Evolutionary conservation across 37 sponge, comb jelly and placozoan genomes (phyloP), one percentile per base, ranked within the genome.

Genomic region (Chondrilla cf. caribensis): DNA sequence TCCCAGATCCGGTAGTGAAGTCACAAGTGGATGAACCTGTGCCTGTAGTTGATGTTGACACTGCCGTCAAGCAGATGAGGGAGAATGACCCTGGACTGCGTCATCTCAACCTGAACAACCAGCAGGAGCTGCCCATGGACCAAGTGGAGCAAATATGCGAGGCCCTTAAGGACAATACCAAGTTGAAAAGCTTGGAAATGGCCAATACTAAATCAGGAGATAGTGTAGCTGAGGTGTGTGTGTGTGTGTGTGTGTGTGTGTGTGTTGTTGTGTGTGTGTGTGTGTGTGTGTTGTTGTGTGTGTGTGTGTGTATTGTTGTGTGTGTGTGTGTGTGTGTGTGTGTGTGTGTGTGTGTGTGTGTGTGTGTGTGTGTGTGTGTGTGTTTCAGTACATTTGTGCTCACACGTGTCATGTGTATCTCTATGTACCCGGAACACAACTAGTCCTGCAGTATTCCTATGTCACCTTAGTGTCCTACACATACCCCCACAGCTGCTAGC

Each of bases 401-500:
- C n/a, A n/a, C n/a, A n/a, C n/a, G n/a, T n/a, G n/a, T n/a, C n/a
- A n/a, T n/a, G n/a, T n/a, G n/a, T n/a, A n/a, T n/a, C n/a, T n/a
- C n/a, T n/a, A n/a, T n/a, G n/a, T n/a, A n/a, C n/a, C n/a, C n/a
- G n/a, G n/a, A n/a, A n/a, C n/a, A n/a, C n/a, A n/a, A n/a, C n/a
- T n/a, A n/a, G n/a, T n/a, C n/a, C n/a, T n/a, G n/a, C n/a, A n/a
- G n/a, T n/a, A n/a, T n/a, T n/a, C n/a, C n/a, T n/a, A n/a, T n/a
- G n/a, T n/a, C n/a, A n/a, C n/a, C n/a, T n/a, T n/a, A n/a, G n/a
- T n/a, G n/a, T n/a, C n/a, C n/a, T n/a, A n/a, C n/a, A n/a, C n/a
- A n/a, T n/a, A n/a, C n/a, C n/a, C n/a, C n/a, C 51, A 22, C 24
- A 73, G 76, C 43, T 39, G 0, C 43, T 92, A 31, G 89, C 82